Base-by-base conservation (phyloP, 1,140 invertebrate species). In the Solenopsis fugax region DNA sequence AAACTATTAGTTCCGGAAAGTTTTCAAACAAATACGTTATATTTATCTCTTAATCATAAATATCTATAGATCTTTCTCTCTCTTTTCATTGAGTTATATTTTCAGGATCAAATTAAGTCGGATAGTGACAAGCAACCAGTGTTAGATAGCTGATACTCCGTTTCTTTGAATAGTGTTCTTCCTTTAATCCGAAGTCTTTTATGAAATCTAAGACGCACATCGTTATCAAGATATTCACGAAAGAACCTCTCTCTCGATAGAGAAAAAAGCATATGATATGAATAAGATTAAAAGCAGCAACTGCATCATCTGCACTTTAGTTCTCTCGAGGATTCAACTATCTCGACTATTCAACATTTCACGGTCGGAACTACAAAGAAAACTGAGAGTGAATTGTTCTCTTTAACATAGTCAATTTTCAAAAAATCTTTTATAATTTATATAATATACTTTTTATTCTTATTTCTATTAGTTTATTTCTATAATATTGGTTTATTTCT, bases 261-360 rank as follows among this genome's bases (percentile, higher is more conserved):
- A 73, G 1, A 62, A 73, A 71, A 4, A 81, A 24, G 21, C 13
- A 16, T 45, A 56, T 37, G 50, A 13, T 60, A n/a, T 50, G 29
- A 75, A 13, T 73, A 73, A 73, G 80, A 84, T 84, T 84, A 84
- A 84, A 84, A 84, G 54, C 24, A 58, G 37, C 21, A 60, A 82
- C 18, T 54, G 54, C 67, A 72, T 72, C 67, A 12, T 82, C 21
- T 48, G n/a, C 67, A 73, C 45, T 54, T 58, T 48, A 82, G 29
- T 82, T 60, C 24, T n/a, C 45, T 48, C 45, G 6, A 50, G 10
- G 1, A 50, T 60, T 73, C 69, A 60, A 7, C 29, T 56, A 21
- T 45, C n/a, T 48, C 21, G 13, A 21, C 24, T 1, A 29, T 60
- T 45, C 34, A 37, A 65, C 37, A 29, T 72, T n/a, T 72, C 29